phyloP scores from a whole-genome alignment of 2,888 invertebrate genomes.

The Cephus pulcher region DNA sequence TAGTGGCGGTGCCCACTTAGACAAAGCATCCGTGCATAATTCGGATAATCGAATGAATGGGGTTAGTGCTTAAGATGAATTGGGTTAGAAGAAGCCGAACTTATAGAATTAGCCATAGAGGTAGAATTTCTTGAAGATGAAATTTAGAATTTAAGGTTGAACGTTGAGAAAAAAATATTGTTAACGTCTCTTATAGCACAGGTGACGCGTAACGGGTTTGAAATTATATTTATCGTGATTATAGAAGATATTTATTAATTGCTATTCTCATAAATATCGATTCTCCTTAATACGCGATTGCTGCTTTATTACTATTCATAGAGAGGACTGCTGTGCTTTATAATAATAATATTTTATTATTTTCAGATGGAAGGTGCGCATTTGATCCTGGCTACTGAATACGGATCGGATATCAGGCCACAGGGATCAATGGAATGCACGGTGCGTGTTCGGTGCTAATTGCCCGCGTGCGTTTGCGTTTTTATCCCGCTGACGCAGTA shows the following conservation, averaged over 20 bases:
- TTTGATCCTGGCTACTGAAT: not conserved
- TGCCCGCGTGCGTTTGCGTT: conserved; percentile 40
- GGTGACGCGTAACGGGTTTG: not conserved
- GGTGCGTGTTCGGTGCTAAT: conserved; percentile 43
- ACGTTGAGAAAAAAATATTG: not conserved
- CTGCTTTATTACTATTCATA: not conserved
- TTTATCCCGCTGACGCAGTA: conserved; percentile 19
- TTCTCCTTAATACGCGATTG: not conserved
- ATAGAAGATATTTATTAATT: not conserved
- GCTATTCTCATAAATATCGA: not conserved
- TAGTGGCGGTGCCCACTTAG: conserved; percentile 26
- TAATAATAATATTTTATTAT: not conserved
- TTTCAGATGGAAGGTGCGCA: not conserved
- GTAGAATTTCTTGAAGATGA: not conserved
- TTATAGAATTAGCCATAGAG: conserved; percentile 17
- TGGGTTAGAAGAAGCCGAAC: conserved; percentile 12
- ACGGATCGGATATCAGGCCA: conserved; percentile 3
- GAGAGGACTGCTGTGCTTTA: not conserved
- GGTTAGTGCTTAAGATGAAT: conserved; percentile 19
- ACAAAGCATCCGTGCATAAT: conserved; percentile 44
- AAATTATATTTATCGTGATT: not conserved
- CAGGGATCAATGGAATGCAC: conserved; percentile 35
- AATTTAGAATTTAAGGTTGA: not conserved
- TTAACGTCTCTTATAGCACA: not conserved
- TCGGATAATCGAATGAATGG: conserved; percentile 42